Base-by-base conservation (phyloP, 1,140 invertebrate genomes). In the Apis laboriosa region DNA sequence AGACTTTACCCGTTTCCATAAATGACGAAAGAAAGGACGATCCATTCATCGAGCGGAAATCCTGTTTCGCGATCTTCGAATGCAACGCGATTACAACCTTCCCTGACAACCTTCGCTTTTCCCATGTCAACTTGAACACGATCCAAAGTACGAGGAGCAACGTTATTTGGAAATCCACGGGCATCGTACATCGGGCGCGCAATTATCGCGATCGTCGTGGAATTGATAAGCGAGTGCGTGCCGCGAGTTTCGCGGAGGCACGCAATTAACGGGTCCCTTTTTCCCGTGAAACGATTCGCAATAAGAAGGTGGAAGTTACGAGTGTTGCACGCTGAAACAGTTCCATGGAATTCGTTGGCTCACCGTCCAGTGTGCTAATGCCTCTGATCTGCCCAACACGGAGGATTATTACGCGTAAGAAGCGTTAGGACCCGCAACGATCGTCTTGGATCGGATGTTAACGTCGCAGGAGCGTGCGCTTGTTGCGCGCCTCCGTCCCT, bases 241-340 rank as follows among this genome's bases (percentile, higher is more conserved):
- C 24, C 51, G 51, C 28, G 53, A 24, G 49, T 67, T 34, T 21
- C 55, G 43, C 34, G 17, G n/a, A 71, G 43, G 64, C 61, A 60
- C 77, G 85, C 77, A 84, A 87, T 87, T 86, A 87, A 61, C 66
- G 60, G 64, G 58, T 75, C 56, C n/a, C n/a, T 64, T 71, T 79
- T 51, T 66, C 80, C 84, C 60, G 7, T 28, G 28, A 15, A 43
- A 19, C n/a, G 34, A 55, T 58, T 24, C 17, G 28, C 49, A 34
- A 19, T 15, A 28, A 28, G 64, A 77, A 75, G 67, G 78, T 71
- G 71, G 60, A 75, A 61, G 51, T 55, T 24, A 60, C 19, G 51
- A 76, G 49, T 34, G 55, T 19, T 15, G 12, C 34, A 19, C 55
- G 56, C 24, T 74, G 70, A 58, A 83, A 87, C 67, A 67, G 76